phyloP scores from a whole-genome alignment of 2,888 invertebrate species.

The Erebia epiphron region DNA sequence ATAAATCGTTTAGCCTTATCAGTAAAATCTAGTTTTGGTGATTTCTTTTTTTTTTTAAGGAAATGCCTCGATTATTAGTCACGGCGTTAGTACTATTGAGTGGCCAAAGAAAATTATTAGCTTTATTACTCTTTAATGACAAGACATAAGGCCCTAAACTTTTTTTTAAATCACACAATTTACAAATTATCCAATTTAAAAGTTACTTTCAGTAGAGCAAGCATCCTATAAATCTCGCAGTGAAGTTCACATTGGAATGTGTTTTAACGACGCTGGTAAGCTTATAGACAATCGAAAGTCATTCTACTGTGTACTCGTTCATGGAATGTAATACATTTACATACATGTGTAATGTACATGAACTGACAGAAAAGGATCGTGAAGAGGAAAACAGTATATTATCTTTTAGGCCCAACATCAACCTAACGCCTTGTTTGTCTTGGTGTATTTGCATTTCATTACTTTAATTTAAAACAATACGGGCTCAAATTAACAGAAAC shows the following conservation, averaged over 20 bases:
- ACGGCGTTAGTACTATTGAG: too few species aligned
- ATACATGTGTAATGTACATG: conserved; percentile 26
- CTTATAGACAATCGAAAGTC: conserved; percentile 22
- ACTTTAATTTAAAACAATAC: conserved; percentile 21
- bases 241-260: neutral
- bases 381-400: conserved; percentile 25
- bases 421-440: conserved; percentile 46
- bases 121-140: too few species aligned
- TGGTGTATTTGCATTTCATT: conserved; percentile 38
- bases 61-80: neutral
- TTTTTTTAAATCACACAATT: neutral
- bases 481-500: neutral
- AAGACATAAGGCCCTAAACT: too few species aligned
- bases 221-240: neutral
- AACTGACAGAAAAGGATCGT: conserved; percentile 28
- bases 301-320: conserved; percentile 25
- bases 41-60: neutral
- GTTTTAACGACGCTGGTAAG: neutral
- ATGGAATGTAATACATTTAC: conserved; percentile 38
- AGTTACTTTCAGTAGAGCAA: neutral
- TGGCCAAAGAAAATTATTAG: too few species aligned
- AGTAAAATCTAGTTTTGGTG: conserved; percentile 39
- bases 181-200: neutral
- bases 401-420: conserved; percentile 31
- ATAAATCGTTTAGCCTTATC: conserved; percentile 60